Percentiles rank a stretch among this genome's conserved stretches.
These are phyloP conservation scores for Euplexia lucipara DNA, from an alignment of 2,888 invertebrate species.

Conservation along the genomic window DNA sequence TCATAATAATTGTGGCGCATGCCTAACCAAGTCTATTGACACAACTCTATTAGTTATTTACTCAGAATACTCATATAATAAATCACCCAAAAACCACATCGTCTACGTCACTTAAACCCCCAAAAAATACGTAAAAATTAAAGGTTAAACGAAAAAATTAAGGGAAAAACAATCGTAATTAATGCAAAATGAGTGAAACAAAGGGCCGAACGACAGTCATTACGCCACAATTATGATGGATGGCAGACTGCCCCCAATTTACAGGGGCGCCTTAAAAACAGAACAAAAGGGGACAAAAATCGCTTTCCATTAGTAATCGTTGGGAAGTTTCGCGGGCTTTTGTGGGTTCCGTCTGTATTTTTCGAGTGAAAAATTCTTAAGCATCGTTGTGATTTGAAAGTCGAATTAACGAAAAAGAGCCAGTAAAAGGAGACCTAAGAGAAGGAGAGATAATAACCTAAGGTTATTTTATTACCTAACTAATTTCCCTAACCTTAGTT, in stretches of 20 bases:
- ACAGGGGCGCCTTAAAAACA: slow-evolving; percentile 71
- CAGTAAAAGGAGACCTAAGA: too few relatives aligned
- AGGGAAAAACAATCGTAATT: slow-evolving; percentile 51
- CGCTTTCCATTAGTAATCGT: slow-evolving; percentile 75
- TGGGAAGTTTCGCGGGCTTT: slow-evolving; percentile 62
- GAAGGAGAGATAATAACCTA: too few relatives aligned
- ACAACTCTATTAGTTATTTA: too few relatives aligned
- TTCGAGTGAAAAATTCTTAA: too few relatives aligned
- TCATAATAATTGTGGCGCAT: too few relatives aligned
- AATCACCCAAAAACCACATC: too few relatives aligned
- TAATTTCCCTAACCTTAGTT: too few relatives aligned
- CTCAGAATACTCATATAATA: too few relatives aligned
- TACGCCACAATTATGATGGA: slow-evolving; percentile 84
- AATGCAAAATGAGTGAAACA: slow-evolving; percentile 65
- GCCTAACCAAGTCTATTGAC: too few relatives aligned
- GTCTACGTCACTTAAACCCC: background rate
- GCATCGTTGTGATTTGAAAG: too few relatives aligned
- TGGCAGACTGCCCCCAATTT: slow-evolving; percentile 73
- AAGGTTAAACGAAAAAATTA: slow-evolving; percentile 49
- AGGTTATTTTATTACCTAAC: too few relatives aligned
- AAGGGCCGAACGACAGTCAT: slow-evolving; percentile 77
- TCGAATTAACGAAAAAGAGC: too few relatives aligned
- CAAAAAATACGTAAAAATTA: slow-evolving; percentile 15
- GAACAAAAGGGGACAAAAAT: slow-evolving; percentile 78
- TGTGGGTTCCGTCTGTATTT: slow-evolving; percentile 5